These are phyloP conservation scores for Leuciscus idus DNA, from an alignment of 2,113 vertebrate species.

Conservation along the genomic window DNA sequence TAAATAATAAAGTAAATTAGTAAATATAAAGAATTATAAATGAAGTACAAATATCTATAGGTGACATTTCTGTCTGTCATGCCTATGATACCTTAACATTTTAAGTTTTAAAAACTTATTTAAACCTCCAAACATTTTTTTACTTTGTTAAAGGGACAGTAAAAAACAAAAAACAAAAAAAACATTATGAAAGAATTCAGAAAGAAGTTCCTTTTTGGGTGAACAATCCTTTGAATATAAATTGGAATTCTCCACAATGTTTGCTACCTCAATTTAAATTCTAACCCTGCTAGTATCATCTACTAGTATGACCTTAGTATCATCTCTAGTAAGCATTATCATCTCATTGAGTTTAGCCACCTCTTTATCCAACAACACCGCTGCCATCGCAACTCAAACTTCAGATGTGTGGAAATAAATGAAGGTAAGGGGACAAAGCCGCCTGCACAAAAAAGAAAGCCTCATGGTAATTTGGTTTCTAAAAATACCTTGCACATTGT, in stretches of 20 bases:
- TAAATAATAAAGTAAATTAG: background rate
- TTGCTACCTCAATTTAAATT: background rate
- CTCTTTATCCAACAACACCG: background rate
- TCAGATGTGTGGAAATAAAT: background rate
- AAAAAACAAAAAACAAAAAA: no score
- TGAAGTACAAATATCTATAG: background rate
- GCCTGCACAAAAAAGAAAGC: conserved; percentile 58
- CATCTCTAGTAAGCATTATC: background rate
- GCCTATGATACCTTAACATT: background rate
- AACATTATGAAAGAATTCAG: no score
- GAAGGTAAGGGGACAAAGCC: conserved; percentile 55
- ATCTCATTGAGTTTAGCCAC: background rate
- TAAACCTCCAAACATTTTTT: no score
- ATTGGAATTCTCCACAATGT: background rate
- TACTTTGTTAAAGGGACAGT: background rate
- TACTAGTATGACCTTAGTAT: background rate
- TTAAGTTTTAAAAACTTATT: no score
- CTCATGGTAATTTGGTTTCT: conserved; percentile 68
- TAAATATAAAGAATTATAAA: background rate
- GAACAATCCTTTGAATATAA: background rate
- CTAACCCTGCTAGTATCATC: background rate
- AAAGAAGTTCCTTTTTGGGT: background rate
- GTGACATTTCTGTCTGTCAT: background rate
- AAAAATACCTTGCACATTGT: conserved; percentile 73
- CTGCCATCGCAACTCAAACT: background rate